These are phyloP conservation scores for Danio choprae DNA, from an alignment of 2,797 vertebrate species.

Conservation along the genomic window DNA sequence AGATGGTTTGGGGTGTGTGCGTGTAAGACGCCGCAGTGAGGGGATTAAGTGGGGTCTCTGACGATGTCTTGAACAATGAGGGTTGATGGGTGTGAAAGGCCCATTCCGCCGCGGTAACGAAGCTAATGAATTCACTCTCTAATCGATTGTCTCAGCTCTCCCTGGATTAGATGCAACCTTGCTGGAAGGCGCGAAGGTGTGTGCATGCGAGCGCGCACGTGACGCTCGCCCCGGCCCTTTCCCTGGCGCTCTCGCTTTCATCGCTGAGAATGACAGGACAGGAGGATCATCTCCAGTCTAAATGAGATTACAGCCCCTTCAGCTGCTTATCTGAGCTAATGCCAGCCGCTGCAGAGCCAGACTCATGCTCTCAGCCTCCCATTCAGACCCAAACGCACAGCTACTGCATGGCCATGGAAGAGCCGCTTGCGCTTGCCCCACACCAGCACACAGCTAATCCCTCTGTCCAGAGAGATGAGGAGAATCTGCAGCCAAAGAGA, in stretches of 20 bases:
- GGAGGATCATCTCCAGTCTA: slow-evolving; percentile 99
- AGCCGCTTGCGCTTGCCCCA: slow-evolving; percentile 92
- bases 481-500: slow-evolving; percentile 19
- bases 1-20: slow-evolving; percentile 42
- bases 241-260: slow-evolving; percentile 88
- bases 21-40: slow-evolving; percentile 56
- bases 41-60: slow-evolving; percentile 81
- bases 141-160: slow-evolving; percentile 96
- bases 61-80: slow-evolving; percentile 82
- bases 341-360: slow-evolving; percentile 91
- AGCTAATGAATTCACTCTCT: slow-evolving; percentile 96
- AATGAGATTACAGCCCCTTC: slow-evolving; percentile 99
- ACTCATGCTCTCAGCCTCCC: slow-evolving; percentile 61
- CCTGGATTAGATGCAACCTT: slow-evolving; percentile 96
- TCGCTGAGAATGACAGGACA: slow-evolving; percentile 90
- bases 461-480: slow-evolving; percentile 46
- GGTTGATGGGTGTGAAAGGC: slow-evolving; percentile 83
- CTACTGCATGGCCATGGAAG: slow-evolving; percentile 92
- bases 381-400: slow-evolving; percentile 66
- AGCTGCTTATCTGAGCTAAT: slow-evolving; percentile 99
- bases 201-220: slow-evolving; percentile 62
- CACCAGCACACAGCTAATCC: slow-evolving; percentile 65
- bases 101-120: slow-evolving; percentile 85
- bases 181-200: slow-evolving; percentile 86
- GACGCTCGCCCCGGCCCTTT: slow-evolving; percentile 80